Evolutionary conservation across 2,888 invertebrate species (phyloP).

Genomic region (Rotaria macrura): DNA sequence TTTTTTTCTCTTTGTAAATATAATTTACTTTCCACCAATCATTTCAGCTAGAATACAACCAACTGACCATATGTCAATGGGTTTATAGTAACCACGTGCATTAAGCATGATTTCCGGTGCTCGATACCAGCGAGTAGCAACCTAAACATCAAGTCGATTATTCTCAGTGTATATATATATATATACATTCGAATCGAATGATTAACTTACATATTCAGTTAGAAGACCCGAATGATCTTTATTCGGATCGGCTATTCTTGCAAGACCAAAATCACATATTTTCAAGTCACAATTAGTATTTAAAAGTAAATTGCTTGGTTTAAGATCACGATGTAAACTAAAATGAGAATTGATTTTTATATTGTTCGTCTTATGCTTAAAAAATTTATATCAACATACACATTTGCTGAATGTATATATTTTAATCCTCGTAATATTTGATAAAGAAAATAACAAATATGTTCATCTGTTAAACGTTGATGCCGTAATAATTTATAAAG

Average conservation of each 20-base stretch:
- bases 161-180: too few relatives aligned
- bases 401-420: conserved; percentile 99
- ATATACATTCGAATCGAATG: too few relatives aligned
- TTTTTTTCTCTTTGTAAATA: not conserved
- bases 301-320: conserved; percentile 91
- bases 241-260: conserved; percentile 94
- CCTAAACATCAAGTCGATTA: not conserved
- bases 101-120: conserved; percentile 99
- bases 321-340: conserved; percentile 76
- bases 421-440: conserved; percentile 69
- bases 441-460: conserved; percentile 98
- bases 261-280: conserved; percentile 98
- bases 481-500: conserved; percentile 98
- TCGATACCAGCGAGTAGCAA: conserved; percentile 93
- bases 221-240: conserved; percentile 98
- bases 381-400: conserved; percentile 49
- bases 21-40: conserved; percentile 67
- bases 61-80: conserved; percentile 72
- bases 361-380: not conserved
- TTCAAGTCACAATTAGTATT: conserved; percentile 99
- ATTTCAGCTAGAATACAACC: conserved; percentile 98
- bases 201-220: conserved; percentile 77
- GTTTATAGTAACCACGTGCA: conserved; percentile 94
- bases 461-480: conserved; percentile 97
- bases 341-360: not conserved